phyloP scores from a whole-genome alignment of 2,888 invertebrate genomes.

The Papilio gigon region DNA sequence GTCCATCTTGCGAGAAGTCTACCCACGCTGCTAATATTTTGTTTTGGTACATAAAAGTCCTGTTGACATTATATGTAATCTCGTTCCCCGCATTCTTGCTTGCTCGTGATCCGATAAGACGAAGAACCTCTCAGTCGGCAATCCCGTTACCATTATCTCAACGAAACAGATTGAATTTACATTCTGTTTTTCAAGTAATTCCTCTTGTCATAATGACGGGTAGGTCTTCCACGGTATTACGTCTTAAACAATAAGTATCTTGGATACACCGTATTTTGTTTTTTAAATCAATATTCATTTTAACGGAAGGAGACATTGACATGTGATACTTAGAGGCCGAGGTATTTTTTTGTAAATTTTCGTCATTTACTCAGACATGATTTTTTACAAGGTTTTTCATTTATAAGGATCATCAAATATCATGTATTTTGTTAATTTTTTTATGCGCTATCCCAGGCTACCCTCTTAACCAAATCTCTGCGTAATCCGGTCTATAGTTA shows the following conservation, averaged over 20 bases:
- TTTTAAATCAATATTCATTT: background rate
- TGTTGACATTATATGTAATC: constrained; percentile 26
- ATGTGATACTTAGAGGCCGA: no score
- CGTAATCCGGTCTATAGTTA: no score
- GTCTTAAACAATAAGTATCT: constrained; percentile 16
- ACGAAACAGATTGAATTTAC: constrained; percentile 38
- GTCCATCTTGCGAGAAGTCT: no score
- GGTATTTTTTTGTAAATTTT: no score
- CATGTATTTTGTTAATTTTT: no score
- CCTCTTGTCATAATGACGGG: constrained; percentile 13
- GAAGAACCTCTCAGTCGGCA: constrained; percentile 20
- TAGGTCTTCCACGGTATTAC: background rate
- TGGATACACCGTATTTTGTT: background rate
- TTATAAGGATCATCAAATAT: no score
- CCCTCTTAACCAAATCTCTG: no score
- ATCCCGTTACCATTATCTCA: constrained; percentile 39
- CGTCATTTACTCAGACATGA: no score
- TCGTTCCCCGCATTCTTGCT: constrained; percentile 32
- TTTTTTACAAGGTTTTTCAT: no score
- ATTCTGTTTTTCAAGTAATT: constrained; percentile 35
- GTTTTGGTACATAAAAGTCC: constrained; percentile 2
- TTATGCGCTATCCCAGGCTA: no score
- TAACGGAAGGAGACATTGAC: no score
- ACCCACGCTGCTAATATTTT: background rate
- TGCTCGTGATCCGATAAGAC: constrained; percentile 38